Evolutionary conservation across 1,140 invertebrate genomes (phyloP).

Genomic region (Pectinophora gossypiella): DNA sequence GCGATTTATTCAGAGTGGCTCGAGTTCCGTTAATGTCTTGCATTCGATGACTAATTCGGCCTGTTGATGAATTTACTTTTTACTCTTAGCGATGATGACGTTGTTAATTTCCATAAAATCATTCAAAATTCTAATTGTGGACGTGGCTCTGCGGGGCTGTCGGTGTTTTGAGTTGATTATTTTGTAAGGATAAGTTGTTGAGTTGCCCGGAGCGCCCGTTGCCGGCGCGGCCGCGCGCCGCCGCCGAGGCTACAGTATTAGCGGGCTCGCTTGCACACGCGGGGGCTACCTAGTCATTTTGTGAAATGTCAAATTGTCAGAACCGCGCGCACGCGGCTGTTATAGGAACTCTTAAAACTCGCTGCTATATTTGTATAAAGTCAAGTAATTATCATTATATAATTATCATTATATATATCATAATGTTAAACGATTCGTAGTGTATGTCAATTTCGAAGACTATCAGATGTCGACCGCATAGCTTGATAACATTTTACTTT

Average conservation of each 20-base stretch:
- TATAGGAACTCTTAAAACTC: conserved; percentile 78
- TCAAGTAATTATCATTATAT: conserved; percentile 74
- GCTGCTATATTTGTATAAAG: conserved; percentile 77
- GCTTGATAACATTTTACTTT: conserved; percentile 13
- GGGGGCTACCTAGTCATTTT: conserved; percentile 74
- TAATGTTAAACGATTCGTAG: conserved; percentile 69
- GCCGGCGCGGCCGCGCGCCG: background rate
- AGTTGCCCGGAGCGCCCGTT: background rate
- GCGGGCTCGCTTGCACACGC: conserved; percentile 38
- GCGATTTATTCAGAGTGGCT: conserved; percentile 66
- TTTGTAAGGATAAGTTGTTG: conserved; percentile 51
- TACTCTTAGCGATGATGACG: conserved; percentile 15
- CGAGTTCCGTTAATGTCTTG: conserved; percentile 67
- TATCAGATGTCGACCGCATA: conserved; percentile 50
- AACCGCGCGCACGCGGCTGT: conserved; percentile 65
- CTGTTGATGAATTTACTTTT: conserved; percentile 31
- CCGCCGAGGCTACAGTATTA: conserved; percentile 27
- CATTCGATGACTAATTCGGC: conserved; percentile 53
- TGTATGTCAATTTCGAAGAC: conserved; percentile 70
- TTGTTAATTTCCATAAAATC: conserved; percentile 33
- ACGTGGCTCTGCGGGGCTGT: conserved; percentile 27
- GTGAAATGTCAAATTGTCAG: conserved; percentile 73
- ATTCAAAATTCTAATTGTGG: conserved; percentile 47
- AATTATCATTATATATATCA: conserved; percentile 72
- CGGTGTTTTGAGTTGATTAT: conserved; percentile 43